Evolutionary conservation across 2,113 vertebrate genomes (phyloP).

Genomic region (Hemiscyllium ocellatum): DNA sequence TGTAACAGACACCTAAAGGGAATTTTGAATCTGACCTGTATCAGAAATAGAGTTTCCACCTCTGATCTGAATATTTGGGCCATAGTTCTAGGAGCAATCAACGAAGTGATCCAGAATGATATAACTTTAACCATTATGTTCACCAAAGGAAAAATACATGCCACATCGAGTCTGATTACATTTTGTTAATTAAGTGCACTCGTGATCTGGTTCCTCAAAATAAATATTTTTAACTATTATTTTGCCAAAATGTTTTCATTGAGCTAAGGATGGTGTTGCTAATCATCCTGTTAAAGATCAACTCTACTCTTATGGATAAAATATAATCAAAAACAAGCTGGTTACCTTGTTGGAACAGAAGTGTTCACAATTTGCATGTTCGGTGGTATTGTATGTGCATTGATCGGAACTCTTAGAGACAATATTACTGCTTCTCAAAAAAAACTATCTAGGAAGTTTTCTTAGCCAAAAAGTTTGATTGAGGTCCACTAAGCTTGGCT

Average conservation of each 20-base stretch:
- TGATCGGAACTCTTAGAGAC: not conserved
- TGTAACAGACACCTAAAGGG: too few relatives aligned
- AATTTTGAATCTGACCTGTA: too few relatives aligned
- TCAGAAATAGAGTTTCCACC: too few relatives aligned
- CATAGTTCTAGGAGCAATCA: not conserved
- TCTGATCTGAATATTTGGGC: too few relatives aligned
- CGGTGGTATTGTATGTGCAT: not conserved
- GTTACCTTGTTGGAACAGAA: not conserved
- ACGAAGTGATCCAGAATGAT: not conserved
- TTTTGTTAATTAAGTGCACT: not conserved
- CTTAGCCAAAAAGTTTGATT: not conserved
- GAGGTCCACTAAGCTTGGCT: not conserved
- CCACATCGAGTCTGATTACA: not conserved
- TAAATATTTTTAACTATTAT: too few relatives aligned
- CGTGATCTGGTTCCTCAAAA: not conserved
- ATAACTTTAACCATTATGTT: not conserved
- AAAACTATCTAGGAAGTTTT: not conserved
- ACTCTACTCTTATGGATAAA: not conserved
- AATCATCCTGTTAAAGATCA: not conserved
- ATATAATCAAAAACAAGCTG: not conserved
- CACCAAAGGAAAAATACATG: not conserved
- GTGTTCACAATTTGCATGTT: not conserved
- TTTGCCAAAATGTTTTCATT: not conserved
- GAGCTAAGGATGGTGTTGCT: not conserved
- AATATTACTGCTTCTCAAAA: not conserved